Evolutionary conservation across 2,888 invertebrate species (phyloP).

Genomic region (Apotomis turbidana): DNA sequence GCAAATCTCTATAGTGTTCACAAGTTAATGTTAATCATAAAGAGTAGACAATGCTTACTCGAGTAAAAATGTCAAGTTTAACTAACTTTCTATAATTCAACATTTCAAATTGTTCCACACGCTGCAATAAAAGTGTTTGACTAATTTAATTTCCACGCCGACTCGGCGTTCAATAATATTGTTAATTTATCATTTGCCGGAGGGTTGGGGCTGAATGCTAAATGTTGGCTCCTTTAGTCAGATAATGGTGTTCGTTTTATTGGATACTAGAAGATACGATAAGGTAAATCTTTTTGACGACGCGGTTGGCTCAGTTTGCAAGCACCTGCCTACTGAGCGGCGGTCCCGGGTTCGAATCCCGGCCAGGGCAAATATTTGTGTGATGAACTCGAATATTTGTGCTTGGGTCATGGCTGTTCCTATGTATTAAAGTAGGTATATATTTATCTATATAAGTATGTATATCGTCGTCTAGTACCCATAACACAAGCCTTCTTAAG

Average conservation of each 20-base stretch:
- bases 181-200: conserved; percentile 74
- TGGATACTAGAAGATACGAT: too few species aligned
- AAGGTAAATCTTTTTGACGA: too few species aligned
- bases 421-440: too few species aligned
- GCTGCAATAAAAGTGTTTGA: conserved; percentile 56
- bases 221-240: conserved; percentile 45
- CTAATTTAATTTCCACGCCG: conserved; percentile 67
- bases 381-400: too few species aligned
- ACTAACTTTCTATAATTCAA: conserved; percentile 62
- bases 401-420: too few species aligned
- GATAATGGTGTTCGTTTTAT: conserved; percentile 23
- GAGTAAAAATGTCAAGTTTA: conserved; percentile 56
- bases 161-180: conserved; percentile 65
- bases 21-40: conserved; percentile 65
- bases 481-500: too few species aligned
- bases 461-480: too few species aligned
- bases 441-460: too few species aligned
- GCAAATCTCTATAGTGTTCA: conserved; percentile 68
- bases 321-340: too few species aligned
- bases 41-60: conserved; percentile 50
- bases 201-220: conserved; percentile 49
- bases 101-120: conserved; percentile 46
- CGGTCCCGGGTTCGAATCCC: too few species aligned
- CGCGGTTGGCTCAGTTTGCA: too few species aligned
- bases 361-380: too few species aligned